Percentiles rank a stretch among this genome's conserved stretches.
Evolutionary conservation across 2,888 invertebrate genomes (phyloP).

Genomic region (Xestia ashworthii): DNA sequence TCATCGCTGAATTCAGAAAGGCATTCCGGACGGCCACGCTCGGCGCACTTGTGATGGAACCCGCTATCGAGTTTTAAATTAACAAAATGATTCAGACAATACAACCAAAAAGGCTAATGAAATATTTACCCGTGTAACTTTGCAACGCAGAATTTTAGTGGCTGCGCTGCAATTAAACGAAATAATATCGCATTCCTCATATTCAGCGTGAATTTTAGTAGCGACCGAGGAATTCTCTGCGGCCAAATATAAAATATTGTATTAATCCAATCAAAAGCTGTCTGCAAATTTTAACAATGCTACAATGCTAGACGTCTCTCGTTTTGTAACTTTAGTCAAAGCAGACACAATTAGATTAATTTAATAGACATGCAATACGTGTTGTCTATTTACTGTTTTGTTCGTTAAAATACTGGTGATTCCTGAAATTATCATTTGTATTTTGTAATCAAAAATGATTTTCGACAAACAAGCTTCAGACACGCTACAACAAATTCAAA

Average conservation of each 20-base stretch:
- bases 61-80: background rate
- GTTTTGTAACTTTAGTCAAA: no score
- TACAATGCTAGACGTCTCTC: background rate
- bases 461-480: slow-evolving; percentile 4
- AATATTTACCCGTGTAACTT: background rate
- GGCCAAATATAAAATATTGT: background rate
- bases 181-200: background rate
- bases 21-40: background rate
- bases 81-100: background rate
- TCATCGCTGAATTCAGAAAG: slow-evolving; percentile 1
- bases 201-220: background rate
- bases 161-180: background rate
- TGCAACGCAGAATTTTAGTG: background rate
- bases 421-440: background rate
- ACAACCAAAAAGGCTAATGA: background rate
- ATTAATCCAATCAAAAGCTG: background rate
- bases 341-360: background rate
- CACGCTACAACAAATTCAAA: slow-evolving; percentile 8
- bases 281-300: background rate
- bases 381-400: background rate
- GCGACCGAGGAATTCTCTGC: background rate
- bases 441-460: background rate
- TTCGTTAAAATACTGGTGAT: background rate
- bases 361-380: background rate
- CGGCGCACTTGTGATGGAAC: background rate